Base-by-base conservation (phyloP, 2,797 vertebrate genomes). In the Pogonophryne albipinna region DNA sequence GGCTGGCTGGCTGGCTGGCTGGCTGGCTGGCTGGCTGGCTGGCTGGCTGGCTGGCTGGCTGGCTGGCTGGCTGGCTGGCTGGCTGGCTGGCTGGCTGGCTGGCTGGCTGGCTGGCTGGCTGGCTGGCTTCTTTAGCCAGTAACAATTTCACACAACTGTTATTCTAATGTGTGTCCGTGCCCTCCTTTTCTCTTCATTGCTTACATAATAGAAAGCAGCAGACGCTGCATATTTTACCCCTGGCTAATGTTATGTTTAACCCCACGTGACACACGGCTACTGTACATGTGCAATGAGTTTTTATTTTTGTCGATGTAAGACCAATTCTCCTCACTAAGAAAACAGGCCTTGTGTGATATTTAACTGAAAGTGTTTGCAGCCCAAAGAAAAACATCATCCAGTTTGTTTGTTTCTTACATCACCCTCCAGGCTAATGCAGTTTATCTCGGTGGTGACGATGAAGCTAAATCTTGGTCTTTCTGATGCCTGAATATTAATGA, bases 341-440 rank as follows among this genome's bases (percentile, higher is more conserved):
- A 42, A 27, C 51, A 31, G 4, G 6, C 42, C 6, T 16, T 41
- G 17, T 4, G 17, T 55, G 4, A 23, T 38, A n/a, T 60, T 56
- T 0, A 42, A 41, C 38, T 53, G 20, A 76, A 74, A 1, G 14
- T 16, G 6, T 68, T 82, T 68, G 52, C 45, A 74, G 65, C 47
- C 51, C 6, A 76, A 49, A 78, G 59, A 62, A 74, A 17, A 58
- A 6, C 74, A 46, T 77, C 46, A 51, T 82, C 82, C 83, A 76
- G 46, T 44, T 71, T 4, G 59, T 69, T 79, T 63, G 60, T 60
- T 56, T 63, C 20, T 6, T 17, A 27, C 62, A 44, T 1, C 45
- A 4, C 38, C 31, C 78, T 70, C n/a, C 68, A 59, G 79, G 23
- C 23, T 23, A 23, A 23, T 23, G 73, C 27, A 1, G 45, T 50